phyloP scores from a whole-genome alignment of 1,140 invertebrate genomes.

The Drosophila pseudoananassae region DNA sequence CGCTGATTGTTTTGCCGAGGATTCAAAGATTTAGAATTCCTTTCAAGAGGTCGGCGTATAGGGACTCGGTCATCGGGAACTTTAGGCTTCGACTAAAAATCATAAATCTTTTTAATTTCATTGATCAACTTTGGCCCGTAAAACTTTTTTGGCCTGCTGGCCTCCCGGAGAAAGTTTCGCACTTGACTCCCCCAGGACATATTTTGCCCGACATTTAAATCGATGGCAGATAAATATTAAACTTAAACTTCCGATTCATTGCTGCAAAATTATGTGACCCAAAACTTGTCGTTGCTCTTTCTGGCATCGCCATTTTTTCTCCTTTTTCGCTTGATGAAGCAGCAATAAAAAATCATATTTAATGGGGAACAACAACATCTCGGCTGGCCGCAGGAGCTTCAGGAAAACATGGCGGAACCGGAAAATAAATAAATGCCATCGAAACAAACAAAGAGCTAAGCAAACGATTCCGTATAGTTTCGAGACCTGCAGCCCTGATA shows the following conservation, averaged over 20 bases:
- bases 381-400: slow-evolving; percentile 11
- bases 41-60: slow-evolving; percentile 38
- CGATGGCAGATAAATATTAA: slow-evolving; percentile 77
- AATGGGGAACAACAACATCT: slow-evolving; percentile 34
- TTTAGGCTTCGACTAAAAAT: slow-evolving; percentile 64
- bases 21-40: slow-evolving; percentile 40
- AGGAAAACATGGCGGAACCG: slow-evolving; percentile 16
- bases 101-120: slow-evolving; percentile 83
- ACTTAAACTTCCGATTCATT: slow-evolving; percentile 65
- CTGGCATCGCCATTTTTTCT: slow-evolving; percentile 38
- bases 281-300: slow-evolving; percentile 11
- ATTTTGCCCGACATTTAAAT: slow-evolving; percentile 75
- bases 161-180: slow-evolving; percentile 64
- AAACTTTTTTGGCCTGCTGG: slow-evolving; percentile 49
- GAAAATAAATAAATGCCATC: slow-evolving; percentile 54
- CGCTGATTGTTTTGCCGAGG: slow-evolving; percentile 58
- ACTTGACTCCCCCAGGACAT: slow-evolving; percentile 70
- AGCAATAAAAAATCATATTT: slow-evolving; percentile 59
- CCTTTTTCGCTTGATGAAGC: slow-evolving; percentile 26
- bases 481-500: slow-evolving; percentile 17
- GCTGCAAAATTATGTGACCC: slow-evolving; percentile 63
- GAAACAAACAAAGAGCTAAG: slow-evolving; percentile 34
- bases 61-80: slow-evolving; percentile 60
- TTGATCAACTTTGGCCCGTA: slow-evolving; percentile 61
- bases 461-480: slow-evolving; percentile 32